Evolutionary conservation across 2,888 invertebrate genomes (phyloP), one percentile per base, ranked within the genome.

Genomic region (Tenthredo distinguenda): DNA sequence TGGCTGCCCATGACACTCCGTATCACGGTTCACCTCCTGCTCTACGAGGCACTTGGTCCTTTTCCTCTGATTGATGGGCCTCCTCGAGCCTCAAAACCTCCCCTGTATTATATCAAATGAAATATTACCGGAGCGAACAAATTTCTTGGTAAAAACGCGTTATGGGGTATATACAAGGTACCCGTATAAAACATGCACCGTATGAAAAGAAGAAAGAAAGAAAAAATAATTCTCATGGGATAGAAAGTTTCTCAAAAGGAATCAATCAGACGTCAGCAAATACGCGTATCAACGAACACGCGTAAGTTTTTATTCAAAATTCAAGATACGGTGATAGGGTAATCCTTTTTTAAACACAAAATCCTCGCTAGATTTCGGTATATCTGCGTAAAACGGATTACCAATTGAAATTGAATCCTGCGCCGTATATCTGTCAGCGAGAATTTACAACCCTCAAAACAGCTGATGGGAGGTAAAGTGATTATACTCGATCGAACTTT

Each of bases 1-100:
- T 81, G 81, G 40, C 62, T 81, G 62, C 37, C 21, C 37, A 40
- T 81, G 81, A 81, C 81, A 62, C 81, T 62, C 62, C 58, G 58
- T 81, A 81, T 81, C 81, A 81, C 81, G 62, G 77, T 77, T 77
- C 50, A 31, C 77, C 55, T 77, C 77, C 18, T 50, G 31, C 77
- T 77, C 74, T 74, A 74, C 74, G 74, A 77, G 50, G 37, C 81
- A 37, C 62, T 81, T 40, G 58, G 81, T 81, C 58, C 81, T 81
- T 62, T 81, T 40, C 37, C 58, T 77, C 55, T 81, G 81, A 81
- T 81, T 37, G 81, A 81, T 81, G 81, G 81, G 58, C 26, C 62
- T 62, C 40, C 62, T 1, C 34, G 40, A 81, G n/a, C 47, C 77
- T 50, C 50, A 40, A 81, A 40, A 26, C 62, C 62, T 21, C 21